These are phyloP conservation scores for Sciurus vulgaris DNA, from an alignment of 2,797 vertebrate genomes.

Conservation along the genomic window DNA sequence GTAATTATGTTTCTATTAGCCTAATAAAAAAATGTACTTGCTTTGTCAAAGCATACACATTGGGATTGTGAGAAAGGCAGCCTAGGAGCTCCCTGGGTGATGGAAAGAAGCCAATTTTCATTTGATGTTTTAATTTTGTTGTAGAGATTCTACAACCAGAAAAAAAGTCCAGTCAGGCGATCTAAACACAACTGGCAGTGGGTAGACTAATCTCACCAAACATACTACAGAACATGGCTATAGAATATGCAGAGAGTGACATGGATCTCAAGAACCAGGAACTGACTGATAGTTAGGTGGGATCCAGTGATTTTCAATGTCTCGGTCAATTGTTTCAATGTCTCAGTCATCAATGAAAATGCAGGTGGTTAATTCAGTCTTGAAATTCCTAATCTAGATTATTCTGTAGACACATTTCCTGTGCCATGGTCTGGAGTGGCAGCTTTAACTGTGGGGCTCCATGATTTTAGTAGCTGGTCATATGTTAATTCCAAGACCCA, in stretches of 20 bases:
- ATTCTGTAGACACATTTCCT: not conserved
- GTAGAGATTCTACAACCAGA: not conserved
- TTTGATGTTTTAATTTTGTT: constrained; percentile 15
- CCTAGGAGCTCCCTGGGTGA: not conserved
- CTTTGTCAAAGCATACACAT: not conserved
- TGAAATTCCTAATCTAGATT: not conserved
- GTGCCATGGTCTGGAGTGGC: not conserved
- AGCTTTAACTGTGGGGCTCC: not conserved
- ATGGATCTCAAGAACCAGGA: not conserved
- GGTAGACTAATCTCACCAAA: no score
- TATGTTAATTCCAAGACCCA: not conserved
- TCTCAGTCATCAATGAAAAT: not conserved
- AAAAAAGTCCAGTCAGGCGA: not conserved
- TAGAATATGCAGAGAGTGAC: not conserved
- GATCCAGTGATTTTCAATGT: not conserved
- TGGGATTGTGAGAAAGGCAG: not conserved
- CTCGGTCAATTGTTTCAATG: not conserved
- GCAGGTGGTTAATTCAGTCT: not conserved
- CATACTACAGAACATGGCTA: not conserved
- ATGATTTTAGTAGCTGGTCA: not conserved
- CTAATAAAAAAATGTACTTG: constrained; percentile 1
- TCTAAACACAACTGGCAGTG: not conserved
- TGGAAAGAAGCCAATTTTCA: not conserved
- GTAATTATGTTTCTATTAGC: constrained; percentile 22
- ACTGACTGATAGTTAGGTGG: not conserved